phyloP scores from a whole-genome alignment of 2,888 invertebrate species.

The Drosophila leonis region DNA sequence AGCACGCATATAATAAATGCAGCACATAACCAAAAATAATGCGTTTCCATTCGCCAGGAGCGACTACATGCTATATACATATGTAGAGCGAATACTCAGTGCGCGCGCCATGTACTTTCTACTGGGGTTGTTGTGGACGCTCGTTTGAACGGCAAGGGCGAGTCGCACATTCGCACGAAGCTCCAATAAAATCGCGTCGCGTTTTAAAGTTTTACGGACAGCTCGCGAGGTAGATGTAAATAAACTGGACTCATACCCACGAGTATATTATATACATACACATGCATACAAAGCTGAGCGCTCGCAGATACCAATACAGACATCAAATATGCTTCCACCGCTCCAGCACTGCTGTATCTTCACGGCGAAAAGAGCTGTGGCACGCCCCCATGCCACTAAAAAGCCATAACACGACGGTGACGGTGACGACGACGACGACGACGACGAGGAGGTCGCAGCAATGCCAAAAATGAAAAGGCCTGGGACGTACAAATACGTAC shows the following conservation, averaged over 20 bases:
- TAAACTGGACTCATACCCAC: conserved; percentile 51
- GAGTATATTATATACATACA: conserved; percentile 21
- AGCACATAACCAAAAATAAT: conserved; percentile 59
- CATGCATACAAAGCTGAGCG: conserved; percentile 17
- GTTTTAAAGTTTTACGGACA: conserved; percentile 78
- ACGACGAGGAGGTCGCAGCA: conserved; percentile 50
- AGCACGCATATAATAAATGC: conserved; percentile 48
- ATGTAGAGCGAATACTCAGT: conserved; percentile 56
- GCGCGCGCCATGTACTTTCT: conserved; percentile 71
- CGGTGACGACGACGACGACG: conserved; percentile 33
- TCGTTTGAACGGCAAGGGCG: conserved; percentile 30
- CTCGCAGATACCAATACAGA: conserved; percentile 37
- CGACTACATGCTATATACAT: conserved; percentile 62
- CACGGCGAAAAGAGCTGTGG: conserved; percentile 71
- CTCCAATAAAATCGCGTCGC: conserved; percentile 82
- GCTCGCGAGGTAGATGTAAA: conserved; percentile 73
- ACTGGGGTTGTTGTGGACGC: conserved; percentile 66
- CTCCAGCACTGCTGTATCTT: conserved; percentile 30
- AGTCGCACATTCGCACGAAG: conserved; percentile 65
- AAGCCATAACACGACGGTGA: conserved; percentile 55
- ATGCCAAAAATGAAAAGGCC: conserved; percentile 73
- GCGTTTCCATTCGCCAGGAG: conserved; percentile 78
- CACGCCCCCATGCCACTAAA: conserved; percentile 69
- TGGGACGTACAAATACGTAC: conserved; percentile 44
- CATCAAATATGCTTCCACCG: conserved; percentile 56